These are phyloP conservation scores for Meteorus colon DNA, from an alignment of 2,888 invertebrate species.

Conservation along the genomic window DNA sequence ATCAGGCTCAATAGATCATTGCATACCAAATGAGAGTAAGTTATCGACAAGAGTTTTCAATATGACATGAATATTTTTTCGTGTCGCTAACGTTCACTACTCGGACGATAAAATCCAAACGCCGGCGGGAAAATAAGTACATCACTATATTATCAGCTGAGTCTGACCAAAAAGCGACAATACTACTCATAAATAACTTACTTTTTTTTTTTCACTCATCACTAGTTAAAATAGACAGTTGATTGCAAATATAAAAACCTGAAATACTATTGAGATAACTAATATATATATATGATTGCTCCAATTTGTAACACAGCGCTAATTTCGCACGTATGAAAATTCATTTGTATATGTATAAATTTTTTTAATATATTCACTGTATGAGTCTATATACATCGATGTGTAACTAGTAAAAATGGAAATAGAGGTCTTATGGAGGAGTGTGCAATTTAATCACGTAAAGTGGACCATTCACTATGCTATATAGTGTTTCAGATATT, in stretches of 20 bases:
- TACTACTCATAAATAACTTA: constrained; percentile 11
- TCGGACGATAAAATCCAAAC: not conserved
- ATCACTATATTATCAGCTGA: constrained; percentile 2
- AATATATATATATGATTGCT: too few species aligned
- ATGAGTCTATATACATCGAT: not conserved
- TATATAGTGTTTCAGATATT: not conserved
- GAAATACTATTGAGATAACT: not conserved
- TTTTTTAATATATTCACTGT: not conserved
- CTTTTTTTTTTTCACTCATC: not conserved
- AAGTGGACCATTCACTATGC: not conserved
- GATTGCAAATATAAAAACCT: not conserved
- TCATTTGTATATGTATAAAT: not conserved
- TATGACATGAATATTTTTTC: not conserved
- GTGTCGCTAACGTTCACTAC: not conserved
- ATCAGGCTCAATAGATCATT: not conserved
- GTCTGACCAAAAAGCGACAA: not conserved
- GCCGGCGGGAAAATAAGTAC: not conserved
- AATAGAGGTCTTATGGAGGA: not conserved
- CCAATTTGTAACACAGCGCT: not conserved
- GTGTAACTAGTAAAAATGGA: not conserved
- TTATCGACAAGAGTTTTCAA: not conserved
- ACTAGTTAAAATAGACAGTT: not conserved
- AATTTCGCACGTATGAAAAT: not conserved
- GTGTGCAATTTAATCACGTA: not conserved
- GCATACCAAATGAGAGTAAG: not conserved